Percentiles rank a stretch among this genome's conserved stretches.
Conservation (phyloP, 2,797 vertebrate genomes). For the Argyrosomus regius region DNA sequence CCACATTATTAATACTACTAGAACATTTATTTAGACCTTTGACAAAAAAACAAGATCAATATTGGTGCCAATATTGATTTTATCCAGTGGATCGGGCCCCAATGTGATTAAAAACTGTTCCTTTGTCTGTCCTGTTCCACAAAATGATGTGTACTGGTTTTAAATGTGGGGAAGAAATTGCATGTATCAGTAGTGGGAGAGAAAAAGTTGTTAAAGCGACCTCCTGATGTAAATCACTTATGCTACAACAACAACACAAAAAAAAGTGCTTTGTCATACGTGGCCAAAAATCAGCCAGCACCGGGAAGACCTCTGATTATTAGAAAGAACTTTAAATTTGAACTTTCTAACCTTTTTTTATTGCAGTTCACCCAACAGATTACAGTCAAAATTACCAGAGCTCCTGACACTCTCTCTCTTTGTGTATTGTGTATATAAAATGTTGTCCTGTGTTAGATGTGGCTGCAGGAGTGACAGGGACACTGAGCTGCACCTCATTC, state of each 20-base stretch:
- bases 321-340: neutral
- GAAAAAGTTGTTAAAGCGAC: neutral
- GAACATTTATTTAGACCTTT: neutral
- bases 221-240: neutral
- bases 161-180: neutral
- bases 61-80: neutral
- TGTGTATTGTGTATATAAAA: too few species aligned
- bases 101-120: neutral
- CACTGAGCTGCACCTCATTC: slow-evolving; percentile 72
- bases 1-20: too few species aligned
- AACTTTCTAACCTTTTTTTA: neutral
- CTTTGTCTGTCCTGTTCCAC: neutral
- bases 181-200: neutral
- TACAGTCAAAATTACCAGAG: neutral
- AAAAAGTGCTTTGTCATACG: neutral
- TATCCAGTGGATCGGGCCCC: neutral
- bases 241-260: neutral
- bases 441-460: neutral
- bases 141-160: neutral
- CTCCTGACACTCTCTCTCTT: neutral
- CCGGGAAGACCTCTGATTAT: neutral
- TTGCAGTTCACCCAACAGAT: neutral
- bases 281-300: neutral
- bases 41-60: neutral
- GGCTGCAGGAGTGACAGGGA: slow-evolving; percentile 54